Evolutionary conservation across 2,888 invertebrate species (phyloP), one percentile per base, ranked within the genome.

Genomic region (Lycia hirtaria): DNA sequence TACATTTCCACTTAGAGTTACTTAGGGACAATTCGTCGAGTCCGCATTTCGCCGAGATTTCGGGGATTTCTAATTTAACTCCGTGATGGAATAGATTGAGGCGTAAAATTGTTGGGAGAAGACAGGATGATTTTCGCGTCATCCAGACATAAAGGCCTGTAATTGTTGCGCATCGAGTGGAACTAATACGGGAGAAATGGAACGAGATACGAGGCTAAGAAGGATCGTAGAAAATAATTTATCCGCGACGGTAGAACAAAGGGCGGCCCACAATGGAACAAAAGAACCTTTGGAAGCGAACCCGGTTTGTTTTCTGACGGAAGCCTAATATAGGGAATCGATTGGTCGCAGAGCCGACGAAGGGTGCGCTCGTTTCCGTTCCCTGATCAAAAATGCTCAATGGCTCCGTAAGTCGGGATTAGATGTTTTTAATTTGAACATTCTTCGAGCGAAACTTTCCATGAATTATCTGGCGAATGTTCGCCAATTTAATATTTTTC

Each of bases 151-250:
- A 90, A 90, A 89, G 85, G 81, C 78, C 79, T 67, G 85, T 90
- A 92, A 92, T 91, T 90, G 91, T 90, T 90, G 87, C 87, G 85
- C 89, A 91, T 87, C 85, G 86, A 77, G 83, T 89, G 91, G 89
- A 90, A 92, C 91, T 91, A 92, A 92, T 88, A 86, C 87, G 91
- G 80, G 79, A 86, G 87, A 89, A 90, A 92, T 91, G 89, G 88
- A 88, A 89, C 85, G 84, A 83, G 88, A 89, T 85, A 82, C 84
- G 82, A 84, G 40, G 85, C 80, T 81, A 83, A 88, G 84, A 83
- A 85, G 87, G 87, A 87, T 86, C 84, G 84, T 87, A 86, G 88
- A 87, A 89, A 88, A 90, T 90, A 88, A 91, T 91, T 90, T 89
- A 88, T 86, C 85, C 83, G 83, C 83, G 83, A 84, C 82, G 81